Conservation (phyloP, 2,888 invertebrate genomes). For the Oscheius sp. region DNA sequence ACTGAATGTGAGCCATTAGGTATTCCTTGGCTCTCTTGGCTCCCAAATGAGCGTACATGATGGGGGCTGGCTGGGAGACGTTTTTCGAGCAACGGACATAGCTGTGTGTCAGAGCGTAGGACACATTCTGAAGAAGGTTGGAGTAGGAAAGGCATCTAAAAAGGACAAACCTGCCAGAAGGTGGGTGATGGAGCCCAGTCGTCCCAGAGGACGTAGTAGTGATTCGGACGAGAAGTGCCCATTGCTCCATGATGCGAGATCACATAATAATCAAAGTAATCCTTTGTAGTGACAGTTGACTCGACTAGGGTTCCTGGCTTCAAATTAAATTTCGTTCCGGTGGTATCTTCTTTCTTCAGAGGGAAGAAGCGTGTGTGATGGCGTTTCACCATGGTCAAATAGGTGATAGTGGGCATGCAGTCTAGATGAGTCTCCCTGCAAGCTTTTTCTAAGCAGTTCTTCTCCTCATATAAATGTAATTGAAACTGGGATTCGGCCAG, state of each 20-base stretch:
- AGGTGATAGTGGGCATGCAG: slow-evolving; percentile 34
- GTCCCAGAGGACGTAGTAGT: slow-evolving; percentile 84
- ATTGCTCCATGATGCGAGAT: slow-evolving; percentile 56
- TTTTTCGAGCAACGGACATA: slow-evolving; percentile 81
- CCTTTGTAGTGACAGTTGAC: slow-evolving; percentile 40
- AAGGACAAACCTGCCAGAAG: slow-evolving; percentile 77
- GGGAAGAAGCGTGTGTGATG: slow-evolving; percentile 39
- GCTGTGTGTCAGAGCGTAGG: slow-evolving; percentile 85
- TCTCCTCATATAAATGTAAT: slow-evolving; percentile 34
- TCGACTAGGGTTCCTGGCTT: slow-evolving; percentile 64
- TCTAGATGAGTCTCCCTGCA: too few species aligned
- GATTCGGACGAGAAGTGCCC: slow-evolving; percentile 75
- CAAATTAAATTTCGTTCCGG: slow-evolving; percentile 47
- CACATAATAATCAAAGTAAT: slow-evolving; percentile 61
- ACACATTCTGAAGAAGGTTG: slow-evolving; percentile 25
- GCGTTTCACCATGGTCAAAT: slow-evolving; percentile 36
- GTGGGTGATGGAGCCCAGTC: slow-evolving; percentile 80
- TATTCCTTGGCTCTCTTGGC: slow-evolving; percentile 36
- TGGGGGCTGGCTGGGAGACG: slow-evolving; percentile 74
- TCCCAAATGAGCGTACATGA: slow-evolving; percentile 60
- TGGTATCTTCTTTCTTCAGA: not conserved
- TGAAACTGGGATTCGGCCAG: slow-evolving; percentile 36
- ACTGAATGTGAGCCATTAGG: slow-evolving; percentile 12
- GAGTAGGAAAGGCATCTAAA: not conserved
- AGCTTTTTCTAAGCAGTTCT: too few species aligned